Conservation (phyloP, 2,113 vertebrate species). For the Poeciliopsis prolifica region DNA sequence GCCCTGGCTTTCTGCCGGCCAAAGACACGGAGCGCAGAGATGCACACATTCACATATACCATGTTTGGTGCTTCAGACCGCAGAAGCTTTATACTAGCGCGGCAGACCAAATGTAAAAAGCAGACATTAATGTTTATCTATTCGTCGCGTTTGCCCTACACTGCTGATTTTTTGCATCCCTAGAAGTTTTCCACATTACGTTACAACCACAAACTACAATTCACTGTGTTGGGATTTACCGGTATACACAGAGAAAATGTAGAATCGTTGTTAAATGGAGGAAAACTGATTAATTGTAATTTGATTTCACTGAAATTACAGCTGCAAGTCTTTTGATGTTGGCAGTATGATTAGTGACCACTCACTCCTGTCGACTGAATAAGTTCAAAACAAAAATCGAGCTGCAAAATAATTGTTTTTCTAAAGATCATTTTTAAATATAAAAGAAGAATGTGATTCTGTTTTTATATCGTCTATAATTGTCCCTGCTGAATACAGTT, state of each 20-base stretch:
- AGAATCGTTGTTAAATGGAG: too few species aligned
- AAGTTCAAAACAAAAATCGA: too few species aligned
- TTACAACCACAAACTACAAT: too few species aligned
- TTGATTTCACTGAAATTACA: too few species aligned
- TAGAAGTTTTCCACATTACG: neutral
- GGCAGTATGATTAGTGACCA: too few species aligned
- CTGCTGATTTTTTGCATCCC: neutral
- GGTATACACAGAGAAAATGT: neutral
- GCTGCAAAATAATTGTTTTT: too few species aligned
- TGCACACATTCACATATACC: conserved; percentile 39
- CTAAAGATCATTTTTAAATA: too few species aligned
- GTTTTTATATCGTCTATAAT: too few species aligned
- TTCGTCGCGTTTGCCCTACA: neutral
- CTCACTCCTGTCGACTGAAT: too few species aligned
- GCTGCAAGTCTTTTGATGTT: too few species aligned
- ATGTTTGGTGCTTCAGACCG: conserved; percentile 59
- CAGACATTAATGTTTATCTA: conserved; percentile 11
- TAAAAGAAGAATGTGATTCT: too few species aligned
- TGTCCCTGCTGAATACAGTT: too few species aligned
- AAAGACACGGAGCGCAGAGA: conserved; percentile 43
- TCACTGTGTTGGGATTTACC: neutral
- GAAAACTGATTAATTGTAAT: neutral
- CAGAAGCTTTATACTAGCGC: conserved; percentile 38
- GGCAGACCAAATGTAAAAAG: conserved; percentile 34
- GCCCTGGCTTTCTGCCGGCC: conserved; percentile 55